Conservation (phyloP, 2,113 vertebrate species). For the Microtus montanus region DNA sequence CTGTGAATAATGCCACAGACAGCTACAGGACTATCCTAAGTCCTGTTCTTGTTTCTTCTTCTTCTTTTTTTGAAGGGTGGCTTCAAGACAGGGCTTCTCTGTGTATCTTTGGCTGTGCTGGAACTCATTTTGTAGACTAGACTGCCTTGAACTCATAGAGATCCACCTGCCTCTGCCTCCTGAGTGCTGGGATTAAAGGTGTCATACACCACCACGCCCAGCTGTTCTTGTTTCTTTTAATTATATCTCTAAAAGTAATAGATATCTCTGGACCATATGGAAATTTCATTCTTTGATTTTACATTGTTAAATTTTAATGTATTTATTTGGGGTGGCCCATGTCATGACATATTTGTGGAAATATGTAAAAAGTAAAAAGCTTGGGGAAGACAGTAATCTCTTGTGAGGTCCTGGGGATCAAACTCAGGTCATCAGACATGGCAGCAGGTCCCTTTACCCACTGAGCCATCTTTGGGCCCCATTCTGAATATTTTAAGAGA, state of each 20-base stretch:
- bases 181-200: too few relatives aligned
- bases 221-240: neutral
- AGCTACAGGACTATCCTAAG: neutral
- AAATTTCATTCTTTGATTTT: neutral
- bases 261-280: neutral
- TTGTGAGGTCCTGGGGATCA: too few relatives aligned
- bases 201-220: too few relatives aligned
- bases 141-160: too few relatives aligned
- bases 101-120: too few relatives aligned
- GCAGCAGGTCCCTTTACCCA: too few relatives aligned
- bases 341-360: neutral
- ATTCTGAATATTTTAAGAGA: neutral
- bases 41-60: neutral
- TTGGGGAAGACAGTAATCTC: neutral
- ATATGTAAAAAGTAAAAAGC: neutral
- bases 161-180: too few relatives aligned
- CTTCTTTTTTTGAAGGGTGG: too few relatives aligned
- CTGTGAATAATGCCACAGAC: neutral
- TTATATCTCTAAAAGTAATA: neutral
- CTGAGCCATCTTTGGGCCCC: neutral
- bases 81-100: too few relatives aligned
- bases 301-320: neutral
- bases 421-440: neutral
- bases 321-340: neutral
- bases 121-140: too few relatives aligned